Evolutionary conservation across 2,113 vertebrate genomes (phyloP).

Genomic region (Elephas maximus): DNA sequence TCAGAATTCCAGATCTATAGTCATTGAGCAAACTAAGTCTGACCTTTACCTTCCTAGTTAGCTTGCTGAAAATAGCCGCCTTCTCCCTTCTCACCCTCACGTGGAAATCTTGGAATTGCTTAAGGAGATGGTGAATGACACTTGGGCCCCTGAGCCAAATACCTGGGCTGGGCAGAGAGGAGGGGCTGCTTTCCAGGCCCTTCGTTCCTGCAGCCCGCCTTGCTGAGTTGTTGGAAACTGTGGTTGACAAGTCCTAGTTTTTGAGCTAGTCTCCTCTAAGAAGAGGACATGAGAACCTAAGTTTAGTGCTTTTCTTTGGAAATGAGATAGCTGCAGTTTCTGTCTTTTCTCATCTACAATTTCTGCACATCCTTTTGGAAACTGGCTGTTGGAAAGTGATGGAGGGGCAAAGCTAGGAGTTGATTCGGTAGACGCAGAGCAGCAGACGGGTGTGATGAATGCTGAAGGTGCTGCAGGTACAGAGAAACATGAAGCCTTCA

Average conservation of each 20-base stretch:
- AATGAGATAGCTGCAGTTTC: neutral
- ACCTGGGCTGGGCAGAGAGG: neutral
- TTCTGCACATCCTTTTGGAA: constrained; percentile 32
- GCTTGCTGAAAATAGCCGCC: constrained; percentile 46
- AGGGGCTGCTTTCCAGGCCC: neutral
- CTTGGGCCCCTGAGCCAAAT: neutral
- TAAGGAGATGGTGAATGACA: constrained; percentile 1
- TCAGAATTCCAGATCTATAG: constrained; percentile 41
- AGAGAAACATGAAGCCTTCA: constrained; percentile 10
- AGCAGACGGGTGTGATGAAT: neutral
- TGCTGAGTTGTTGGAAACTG: neutral
- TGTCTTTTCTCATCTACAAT: neutral
- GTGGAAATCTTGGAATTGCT: constrained; percentile 27
- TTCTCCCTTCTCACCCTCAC: neutral
- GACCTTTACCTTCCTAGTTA: constrained; percentile 27
- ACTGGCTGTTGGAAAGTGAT: neutral
- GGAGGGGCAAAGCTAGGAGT: neutral
- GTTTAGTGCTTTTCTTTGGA: neutral
- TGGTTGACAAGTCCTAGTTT: neutral
- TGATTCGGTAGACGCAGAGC: neutral
- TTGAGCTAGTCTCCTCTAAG: neutral
- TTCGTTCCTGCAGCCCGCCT: neutral
- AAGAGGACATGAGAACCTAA: neutral
- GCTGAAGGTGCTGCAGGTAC: neutral
- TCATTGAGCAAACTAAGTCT: neutral